These are phyloP conservation scores for Tragelaphus strepsiceros DNA, from an alignment of 2,113 vertebrate genomes.

Conservation along the genomic window DNA sequence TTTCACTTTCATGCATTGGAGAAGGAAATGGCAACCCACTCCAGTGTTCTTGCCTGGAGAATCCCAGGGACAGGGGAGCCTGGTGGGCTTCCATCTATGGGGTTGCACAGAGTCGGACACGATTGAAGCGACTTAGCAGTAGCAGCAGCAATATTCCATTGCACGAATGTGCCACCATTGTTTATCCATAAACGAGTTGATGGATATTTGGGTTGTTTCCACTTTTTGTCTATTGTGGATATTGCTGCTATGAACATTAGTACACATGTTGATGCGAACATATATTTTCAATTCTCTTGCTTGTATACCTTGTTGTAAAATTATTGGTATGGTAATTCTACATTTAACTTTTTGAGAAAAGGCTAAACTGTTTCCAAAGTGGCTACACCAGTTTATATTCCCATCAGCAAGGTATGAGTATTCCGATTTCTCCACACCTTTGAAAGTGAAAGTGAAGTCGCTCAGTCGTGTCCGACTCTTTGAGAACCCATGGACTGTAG, in stretches of 20 bases:
- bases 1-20: too few species aligned
- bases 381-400: not conserved
- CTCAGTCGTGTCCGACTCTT: fast-evolving
- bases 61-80: too few species aligned
- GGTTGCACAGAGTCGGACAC: too few species aligned
- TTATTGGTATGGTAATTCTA: not conserved
- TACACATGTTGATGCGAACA: not conserved
- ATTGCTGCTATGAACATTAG: not conserved
- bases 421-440: not conserved
- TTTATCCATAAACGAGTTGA: not conserved
- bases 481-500: not conserved
- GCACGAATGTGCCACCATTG: not conserved
- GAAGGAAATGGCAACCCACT: too few species aligned
- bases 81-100: too few species aligned
- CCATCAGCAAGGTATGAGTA: not conserved
- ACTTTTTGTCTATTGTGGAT: not conserved
- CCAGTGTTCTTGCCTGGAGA: too few species aligned
- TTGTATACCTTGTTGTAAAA: not conserved
- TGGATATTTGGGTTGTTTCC: not conserved
- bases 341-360: not conserved
- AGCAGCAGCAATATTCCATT: not conserved
- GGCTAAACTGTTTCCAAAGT: slow-evolving; percentile 23
- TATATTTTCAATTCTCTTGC: not conserved
- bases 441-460: not conserved
- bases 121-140: too few species aligned